Evolutionary conservation across 1,140 invertebrate species (phyloP).

Genomic region (Aphis gossypii): DNA sequence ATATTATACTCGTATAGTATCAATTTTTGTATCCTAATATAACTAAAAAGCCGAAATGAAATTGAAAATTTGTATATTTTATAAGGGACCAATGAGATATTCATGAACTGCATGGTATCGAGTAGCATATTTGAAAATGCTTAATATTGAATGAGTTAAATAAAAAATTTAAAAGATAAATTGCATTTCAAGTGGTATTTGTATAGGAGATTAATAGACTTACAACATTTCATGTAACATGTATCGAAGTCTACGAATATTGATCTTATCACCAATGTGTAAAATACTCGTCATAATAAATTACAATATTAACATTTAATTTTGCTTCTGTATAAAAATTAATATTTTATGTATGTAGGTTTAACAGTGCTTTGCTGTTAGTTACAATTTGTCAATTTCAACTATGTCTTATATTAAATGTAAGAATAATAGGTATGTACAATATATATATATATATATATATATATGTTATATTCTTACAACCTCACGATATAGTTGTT

Average conservation of each 20-base stretch:
- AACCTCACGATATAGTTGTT: too few species aligned
- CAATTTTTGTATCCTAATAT: neutral
- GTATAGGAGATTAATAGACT: neutral
- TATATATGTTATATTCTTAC: neutral
- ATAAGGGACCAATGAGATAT: neutral
- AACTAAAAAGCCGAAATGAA: neutral
- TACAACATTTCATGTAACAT: neutral
- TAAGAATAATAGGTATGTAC: neutral
- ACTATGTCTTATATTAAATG: neutral
- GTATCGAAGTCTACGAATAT: neutral
- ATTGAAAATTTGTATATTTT: neutral
- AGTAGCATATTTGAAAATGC: neutral
- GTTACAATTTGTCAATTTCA: neutral
- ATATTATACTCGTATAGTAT: neutral
- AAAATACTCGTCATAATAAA: neutral
- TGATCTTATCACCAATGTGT: neutral
- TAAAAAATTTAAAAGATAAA: neutral
- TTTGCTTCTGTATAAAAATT: neutral
- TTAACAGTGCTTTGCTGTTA: neutral
- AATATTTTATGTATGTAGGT: neutral
- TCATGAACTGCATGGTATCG: neutral
- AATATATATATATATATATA: too few species aligned
- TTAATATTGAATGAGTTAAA: neutral
- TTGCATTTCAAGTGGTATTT: neutral
- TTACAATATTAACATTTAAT: neutral